A percentile compares a stretch with the other conserved stretches of the same genome.
Conservation (phyloP, 2,797 vertebrate genomes). For the Chromis chromis region DNA sequence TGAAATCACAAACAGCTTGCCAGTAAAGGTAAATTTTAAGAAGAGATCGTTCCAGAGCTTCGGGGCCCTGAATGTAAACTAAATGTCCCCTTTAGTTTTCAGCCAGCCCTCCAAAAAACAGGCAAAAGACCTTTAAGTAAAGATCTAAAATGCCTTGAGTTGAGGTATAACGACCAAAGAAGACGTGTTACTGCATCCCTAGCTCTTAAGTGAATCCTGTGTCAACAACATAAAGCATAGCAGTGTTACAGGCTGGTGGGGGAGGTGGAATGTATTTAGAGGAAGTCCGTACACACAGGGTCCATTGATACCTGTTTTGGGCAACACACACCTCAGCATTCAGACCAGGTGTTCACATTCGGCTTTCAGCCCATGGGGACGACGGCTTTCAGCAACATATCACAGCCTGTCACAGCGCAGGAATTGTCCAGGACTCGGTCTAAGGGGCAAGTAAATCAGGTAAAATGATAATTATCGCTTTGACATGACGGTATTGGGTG, state of each 20-base stretch:
- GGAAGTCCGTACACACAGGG: conserved; percentile 38
- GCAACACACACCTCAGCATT: conserved; percentile 30
- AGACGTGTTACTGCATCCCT: neutral
- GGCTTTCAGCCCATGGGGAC: neutral
- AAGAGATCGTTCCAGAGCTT: too few relatives aligned
- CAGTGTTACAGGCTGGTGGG: conserved; percentile 4
- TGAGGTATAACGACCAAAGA: neutral
- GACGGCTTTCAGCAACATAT: neutral
- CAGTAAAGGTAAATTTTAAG: too few relatives aligned
- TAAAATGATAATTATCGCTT: neutral
- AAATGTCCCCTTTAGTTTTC: too few relatives aligned
- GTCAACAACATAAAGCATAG: neutral
- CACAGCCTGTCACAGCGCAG: neutral
- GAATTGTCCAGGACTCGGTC: neutral
- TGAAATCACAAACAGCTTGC: too few relatives aligned
- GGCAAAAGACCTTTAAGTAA: too few relatives aligned
- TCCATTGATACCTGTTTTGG: conserved; percentile 55
- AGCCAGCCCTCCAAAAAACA: too few relatives aligned
- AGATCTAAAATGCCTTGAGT: too few relatives aligned
- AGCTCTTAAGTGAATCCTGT: neutral
- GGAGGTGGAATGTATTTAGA: conserved; percentile 22
- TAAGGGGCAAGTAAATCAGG: neutral
- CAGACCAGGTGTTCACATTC: conserved; percentile 15
- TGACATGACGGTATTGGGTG: neutral
- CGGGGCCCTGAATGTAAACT: too few relatives aligned